phyloP scores from a whole-genome alignment of 2,888 invertebrate genomes.

The Eucriotettix oculatus region DNA sequence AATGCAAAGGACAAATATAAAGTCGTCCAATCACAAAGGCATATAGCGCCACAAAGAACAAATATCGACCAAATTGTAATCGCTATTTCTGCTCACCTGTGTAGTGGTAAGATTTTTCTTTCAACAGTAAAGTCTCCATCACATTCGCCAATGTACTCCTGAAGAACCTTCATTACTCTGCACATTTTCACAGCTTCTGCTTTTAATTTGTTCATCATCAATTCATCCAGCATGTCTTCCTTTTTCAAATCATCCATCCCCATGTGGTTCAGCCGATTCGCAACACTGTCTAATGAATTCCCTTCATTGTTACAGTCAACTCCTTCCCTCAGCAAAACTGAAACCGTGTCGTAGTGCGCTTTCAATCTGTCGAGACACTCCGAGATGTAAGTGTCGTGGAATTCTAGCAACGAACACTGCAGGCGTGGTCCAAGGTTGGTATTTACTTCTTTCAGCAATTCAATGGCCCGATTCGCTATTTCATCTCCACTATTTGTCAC shows the following conservation, averaged over 20 bases:
- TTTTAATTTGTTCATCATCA: constrained; percentile 26
- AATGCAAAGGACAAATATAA: too few relatives aligned
- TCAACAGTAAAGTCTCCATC: constrained; percentile 79
- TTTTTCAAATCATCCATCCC: constrained; percentile 26
- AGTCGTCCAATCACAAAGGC: too few relatives aligned
- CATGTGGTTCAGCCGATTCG: constrained; percentile 16
- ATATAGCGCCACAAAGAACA: too few relatives aligned
- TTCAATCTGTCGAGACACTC: constrained; percentile 83
- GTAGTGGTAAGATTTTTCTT: constrained; percentile 73
- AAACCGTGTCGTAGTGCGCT: constrained; percentile 70
- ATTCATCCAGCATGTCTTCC: not conserved
- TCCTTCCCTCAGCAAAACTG: constrained; percentile 33
- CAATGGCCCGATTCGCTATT: constrained; percentile 82
- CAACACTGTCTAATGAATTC: constrained; percentile 13
- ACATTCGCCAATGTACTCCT: constrained; percentile 90
- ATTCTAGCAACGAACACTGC: constrained; percentile 57
- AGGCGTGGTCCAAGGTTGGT: constrained; percentile 82
- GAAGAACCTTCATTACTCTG: constrained; percentile 81
- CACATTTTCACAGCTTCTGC: constrained; percentile 74
- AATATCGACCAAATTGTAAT: too few relatives aligned
- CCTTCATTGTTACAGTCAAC: not conserved
- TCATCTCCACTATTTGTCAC: constrained; percentile 83
- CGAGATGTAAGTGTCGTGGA: constrained; percentile 83
- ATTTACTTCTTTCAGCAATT: constrained; percentile 79
- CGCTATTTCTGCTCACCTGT: constrained; percentile 31